Conservation (phyloP, 2,113 vertebrate species). For the Sapajus apella region DNA sequence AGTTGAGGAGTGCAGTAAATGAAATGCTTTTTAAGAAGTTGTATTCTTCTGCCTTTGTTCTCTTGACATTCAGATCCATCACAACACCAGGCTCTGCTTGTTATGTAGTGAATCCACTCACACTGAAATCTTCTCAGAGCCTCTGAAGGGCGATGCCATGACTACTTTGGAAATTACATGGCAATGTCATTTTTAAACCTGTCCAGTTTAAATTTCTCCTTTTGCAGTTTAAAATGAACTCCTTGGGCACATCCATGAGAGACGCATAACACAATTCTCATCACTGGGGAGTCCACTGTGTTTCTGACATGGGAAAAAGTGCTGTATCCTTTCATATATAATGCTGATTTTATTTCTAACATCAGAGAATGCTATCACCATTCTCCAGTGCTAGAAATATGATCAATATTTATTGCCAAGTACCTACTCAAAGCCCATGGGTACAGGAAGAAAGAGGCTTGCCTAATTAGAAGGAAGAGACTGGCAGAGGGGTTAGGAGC, state of each 20-base stretch:
- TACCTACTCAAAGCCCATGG: background rate
- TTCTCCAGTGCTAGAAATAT: background rate
- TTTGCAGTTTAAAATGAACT: background rate
- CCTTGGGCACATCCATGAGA: background rate
- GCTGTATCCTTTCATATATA: background rate
- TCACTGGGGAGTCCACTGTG: background rate
- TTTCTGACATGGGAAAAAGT: background rate
- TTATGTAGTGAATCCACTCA: background rate
- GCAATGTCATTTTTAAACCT: background rate
- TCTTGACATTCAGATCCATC: background rate
- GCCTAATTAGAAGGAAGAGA: background rate
- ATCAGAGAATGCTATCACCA: background rate
- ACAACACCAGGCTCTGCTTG: no score
- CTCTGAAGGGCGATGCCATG: background rate
- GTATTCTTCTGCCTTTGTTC: background rate
- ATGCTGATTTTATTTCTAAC: background rate
- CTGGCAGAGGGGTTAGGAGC: background rate
- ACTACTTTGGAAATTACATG: background rate
- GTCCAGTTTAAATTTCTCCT: background rate
- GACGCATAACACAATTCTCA: background rate
- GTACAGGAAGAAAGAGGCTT: background rate
- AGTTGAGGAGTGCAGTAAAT: background rate
- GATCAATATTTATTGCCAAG: background rate
- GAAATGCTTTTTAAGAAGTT: background rate
- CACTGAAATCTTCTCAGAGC: background rate